Evolutionary conservation across 2,797 vertebrate genomes (phyloP), one percentile per base, ranked within the genome.

Genomic region (Dicrostonyx torquatus): DNA sequence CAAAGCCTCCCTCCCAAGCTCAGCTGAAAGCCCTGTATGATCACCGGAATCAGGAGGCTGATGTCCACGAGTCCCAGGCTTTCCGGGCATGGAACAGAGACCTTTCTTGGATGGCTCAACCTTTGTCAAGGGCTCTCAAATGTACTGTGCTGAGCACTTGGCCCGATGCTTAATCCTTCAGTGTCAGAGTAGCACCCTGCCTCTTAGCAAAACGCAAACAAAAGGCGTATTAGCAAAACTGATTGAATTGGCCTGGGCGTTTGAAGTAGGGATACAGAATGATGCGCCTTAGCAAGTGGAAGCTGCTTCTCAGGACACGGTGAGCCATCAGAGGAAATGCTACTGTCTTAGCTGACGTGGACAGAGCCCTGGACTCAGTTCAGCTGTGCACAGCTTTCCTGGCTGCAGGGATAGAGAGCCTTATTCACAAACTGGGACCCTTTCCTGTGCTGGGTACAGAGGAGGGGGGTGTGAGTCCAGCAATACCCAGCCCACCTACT

Each of bases 401-500:
- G 43, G 6, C 3, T 55, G 6, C 10, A 50, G 88, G 68, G 26
- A 40, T 17, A 24, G 15, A 6, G 4, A 7, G 24, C 0, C 29
- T 37, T 3, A 17, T 50, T 13, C 43, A 53, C 70, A 29, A 0
- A 5, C 12, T 1, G 2, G 72, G 4, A 11, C 8, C 2, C 29
- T 48, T 60, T 90, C 75, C 31, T 11, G 1, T 3, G 6, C 0
- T 5, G 17, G 29, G 10, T 15, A 12, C 43, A 13, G 18, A 68
- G 91, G 26, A 37, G 31, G 2, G 31, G 2, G 87, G n/a, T 15
- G 0, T 11, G 17, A 9, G 75, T 34, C 10, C 10, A 87, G 66
- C 70, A 82, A 55, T 64, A 76, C 94, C 95, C 91, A 70, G 92
- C 90, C 87, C 83, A 58, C 97, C 94, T 6, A 94, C 97, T 96